Conservation (phyloP, 2,797 vertebrate species). For the Rhinophrynus dorsalis region DNA sequence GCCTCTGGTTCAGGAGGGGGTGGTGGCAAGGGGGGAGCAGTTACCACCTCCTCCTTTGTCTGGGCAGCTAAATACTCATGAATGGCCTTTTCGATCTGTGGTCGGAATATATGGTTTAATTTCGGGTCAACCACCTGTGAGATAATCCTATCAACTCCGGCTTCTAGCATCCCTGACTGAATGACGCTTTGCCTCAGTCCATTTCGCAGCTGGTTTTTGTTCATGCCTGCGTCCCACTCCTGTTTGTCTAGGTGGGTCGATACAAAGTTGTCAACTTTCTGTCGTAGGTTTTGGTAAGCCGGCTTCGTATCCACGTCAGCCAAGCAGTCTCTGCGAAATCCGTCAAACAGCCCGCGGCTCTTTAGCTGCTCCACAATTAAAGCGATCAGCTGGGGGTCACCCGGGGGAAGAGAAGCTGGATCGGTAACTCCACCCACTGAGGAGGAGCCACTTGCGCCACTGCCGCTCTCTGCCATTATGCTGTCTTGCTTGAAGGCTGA, state of each 20-base stretch:
- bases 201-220: conserved; percentile 96
- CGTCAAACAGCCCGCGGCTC: conserved; percentile 92
- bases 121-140: conserved; percentile 91
- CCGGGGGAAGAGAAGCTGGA: conserved; percentile 78
- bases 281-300: conserved; percentile 94
- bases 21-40: conserved; percentile 59
- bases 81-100: conserved; percentile 91
- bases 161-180: conserved; percentile 94
- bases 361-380: conserved; percentile 95
- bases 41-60: conserved; percentile 79
- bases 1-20: conserved; percentile 72
- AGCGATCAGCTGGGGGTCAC: conserved; percentile 90
- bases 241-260: conserved; percentile 92
- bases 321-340: conserved; percentile 93
- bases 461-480: conserved; percentile 50
- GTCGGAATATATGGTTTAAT: conserved; percentile 88
- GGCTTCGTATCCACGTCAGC: conserved; percentile 98
- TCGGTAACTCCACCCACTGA: conserved; percentile 53
- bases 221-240: conserved; percentile 94
- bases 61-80: conserved; percentile 83
- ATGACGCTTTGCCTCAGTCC: conserved; percentile 91
- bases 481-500: background rate
- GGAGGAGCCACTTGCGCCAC: conserved; percentile 37
- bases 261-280: conserved; percentile 97
- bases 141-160: conserved; percentile 90